phyloP scores from a whole-genome alignment of 1,140 invertebrate species.

The Caenorhabditis latens region DNA sequence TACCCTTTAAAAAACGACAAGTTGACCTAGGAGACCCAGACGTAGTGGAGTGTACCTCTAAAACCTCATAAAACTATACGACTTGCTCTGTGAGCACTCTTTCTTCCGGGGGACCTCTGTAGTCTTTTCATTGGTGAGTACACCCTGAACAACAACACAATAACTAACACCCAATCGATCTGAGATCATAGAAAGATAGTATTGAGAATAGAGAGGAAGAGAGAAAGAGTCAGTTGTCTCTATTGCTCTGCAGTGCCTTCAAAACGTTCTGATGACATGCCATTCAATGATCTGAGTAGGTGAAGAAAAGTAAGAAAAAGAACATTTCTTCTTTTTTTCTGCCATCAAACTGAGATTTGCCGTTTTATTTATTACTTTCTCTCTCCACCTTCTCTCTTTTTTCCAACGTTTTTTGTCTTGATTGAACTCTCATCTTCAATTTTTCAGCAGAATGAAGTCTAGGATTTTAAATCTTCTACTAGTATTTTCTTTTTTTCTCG shows the following conservation, averaged over 20 bases:
- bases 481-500: not conserved
- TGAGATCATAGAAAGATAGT: constrained; percentile 23
- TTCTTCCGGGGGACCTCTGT: not conserved
- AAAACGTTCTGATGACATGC: constrained; percentile 38
- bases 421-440: not conserved
- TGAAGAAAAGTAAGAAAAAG: constrained; percentile 14
- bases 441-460: not conserved
- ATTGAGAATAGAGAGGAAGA: not conserved
- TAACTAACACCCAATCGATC: constrained; percentile 40
- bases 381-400: constrained; percentile 35
- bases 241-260: not conserved
- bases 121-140: constrained; percentile 9
- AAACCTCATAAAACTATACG: constrained; percentile 47
- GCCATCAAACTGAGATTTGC: constrained; percentile 22
- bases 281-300: constrained; percentile 31
- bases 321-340: constrained; percentile 25
- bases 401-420: not conserved
- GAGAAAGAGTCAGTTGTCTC: constrained; percentile 43
- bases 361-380: constrained; percentile 55
- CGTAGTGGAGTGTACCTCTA: not conserved
- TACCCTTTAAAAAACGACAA: not conserved
- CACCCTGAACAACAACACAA: constrained; percentile 54
- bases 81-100: constrained; percentile 37
- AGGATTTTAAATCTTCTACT: not conserved
- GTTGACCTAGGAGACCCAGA: not conserved